A percentile compares a stretch with the other conserved stretches of the same genome.
Conservation (phyloP, 2,888 invertebrate genomes). For the Amblyjoppa fuscipennis region DNA sequence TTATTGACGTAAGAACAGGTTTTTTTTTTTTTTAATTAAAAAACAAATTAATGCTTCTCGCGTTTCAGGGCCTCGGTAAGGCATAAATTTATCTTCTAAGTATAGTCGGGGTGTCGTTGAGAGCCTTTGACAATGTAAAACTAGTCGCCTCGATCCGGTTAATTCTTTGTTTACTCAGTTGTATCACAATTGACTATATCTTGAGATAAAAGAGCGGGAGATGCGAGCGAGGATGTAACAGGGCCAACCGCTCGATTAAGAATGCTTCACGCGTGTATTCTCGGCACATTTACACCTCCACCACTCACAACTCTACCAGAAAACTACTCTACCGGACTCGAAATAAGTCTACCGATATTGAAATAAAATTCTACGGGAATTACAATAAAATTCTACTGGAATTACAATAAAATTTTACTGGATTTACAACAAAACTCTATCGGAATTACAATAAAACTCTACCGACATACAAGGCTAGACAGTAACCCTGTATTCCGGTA, state of each 20-base stretch:
- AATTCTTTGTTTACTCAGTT: not conserved
- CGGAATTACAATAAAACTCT: too few species aligned
- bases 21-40: not conserved
- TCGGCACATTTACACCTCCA: too few species aligned
- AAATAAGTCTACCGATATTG: too few species aligned
- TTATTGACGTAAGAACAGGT: not conserved
- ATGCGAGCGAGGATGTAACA: not conserved
- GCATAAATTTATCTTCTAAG: not conserved
- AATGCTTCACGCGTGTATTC: too few species aligned
- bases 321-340: too few species aligned
- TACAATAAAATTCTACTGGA: too few species aligned
- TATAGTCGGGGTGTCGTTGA: not conserved
- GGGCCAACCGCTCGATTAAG: conserved; percentile 19
- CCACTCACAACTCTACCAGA: too few species aligned
- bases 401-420: too few species aligned
- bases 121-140: not conserved
- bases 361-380: too few species aligned
- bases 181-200: not conserved
- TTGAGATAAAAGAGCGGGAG: conserved; percentile 16
- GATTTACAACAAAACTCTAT: too few species aligned
- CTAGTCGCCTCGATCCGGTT: not conserved
- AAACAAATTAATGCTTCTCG: conserved; percentile 1
- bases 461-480: too few species aligned
- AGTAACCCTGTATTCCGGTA: too few species aligned
- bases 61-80: not conserved